Base-by-base conservation (phyloP, 2,888 invertebrate genomes). In the Cosmopolites sordidus region DNA sequence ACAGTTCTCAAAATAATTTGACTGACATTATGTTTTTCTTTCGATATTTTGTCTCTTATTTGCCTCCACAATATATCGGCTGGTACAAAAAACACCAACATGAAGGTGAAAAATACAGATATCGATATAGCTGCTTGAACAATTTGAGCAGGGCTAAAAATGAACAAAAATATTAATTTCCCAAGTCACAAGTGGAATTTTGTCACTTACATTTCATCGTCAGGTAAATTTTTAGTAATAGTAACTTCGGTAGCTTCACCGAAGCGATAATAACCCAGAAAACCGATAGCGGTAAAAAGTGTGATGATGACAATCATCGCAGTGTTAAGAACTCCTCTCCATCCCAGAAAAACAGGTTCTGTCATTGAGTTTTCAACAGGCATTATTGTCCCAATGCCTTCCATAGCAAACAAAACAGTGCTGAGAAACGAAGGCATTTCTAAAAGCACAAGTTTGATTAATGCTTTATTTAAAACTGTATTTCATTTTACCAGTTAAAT, bases 351-450 rank as follows among this genome's bases (percentile, higher is more conserved):
- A 59, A 88, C 84, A 54, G 85, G 78, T 0, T 85, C 83, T 12
- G 79, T 80, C 94, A 97, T 94, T 43, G 87, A 88, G 70, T 95
- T 95, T 73, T 95, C 94, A 11, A 97, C 84, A 0, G 96, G 96
- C 80, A 97, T 85, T 9, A 96, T 89, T 44, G 87, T 88, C 43
- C 91, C 91, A 61, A 98, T 96, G 38, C 63, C 93, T 77, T 98
- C 98, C 83, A 98, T 96, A 1, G 97, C 93, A 71, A 95, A 98
- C 62, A 98, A 87, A 0, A 94, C 96, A 0, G 95, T 97, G 46
- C 96, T 82, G 71, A 98, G 92, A 75, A 93, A 98, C 44, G 93
- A 75, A 0, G 97, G 96, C 66, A 93, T 78, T 37, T 83, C 59
- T 59, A 43, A 45, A 49, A 51, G 37, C 15, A 4, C 4, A 12